phyloP scores from a whole-genome alignment of 2,888 invertebrate species.

The Rutpela maculata region DNA sequence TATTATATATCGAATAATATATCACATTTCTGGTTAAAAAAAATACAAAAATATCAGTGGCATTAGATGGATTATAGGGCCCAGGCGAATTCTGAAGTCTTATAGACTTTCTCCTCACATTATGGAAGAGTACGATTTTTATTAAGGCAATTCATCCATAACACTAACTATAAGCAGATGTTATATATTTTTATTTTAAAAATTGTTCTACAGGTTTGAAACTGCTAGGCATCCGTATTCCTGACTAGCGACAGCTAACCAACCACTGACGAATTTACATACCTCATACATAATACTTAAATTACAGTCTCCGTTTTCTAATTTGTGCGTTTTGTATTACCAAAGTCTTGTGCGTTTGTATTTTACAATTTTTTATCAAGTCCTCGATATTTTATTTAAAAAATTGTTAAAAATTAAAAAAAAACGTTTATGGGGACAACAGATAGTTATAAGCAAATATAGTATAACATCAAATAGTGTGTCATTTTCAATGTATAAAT shows the following conservation, averaged over 20 bases:
- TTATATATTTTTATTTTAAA: background rate
- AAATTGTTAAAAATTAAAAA: too few species aligned
- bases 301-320: constrained; percentile 8
- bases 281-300: background rate
- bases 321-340: constrained; percentile 37
- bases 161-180: background rate
- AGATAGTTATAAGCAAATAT: background rate
- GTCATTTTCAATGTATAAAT: background rate
- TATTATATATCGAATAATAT: too few species aligned
- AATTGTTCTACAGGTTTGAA: background rate
- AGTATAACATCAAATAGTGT: background rate
- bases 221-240: constrained; percentile 6
- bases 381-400: too few species aligned
- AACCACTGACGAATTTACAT: background rate
- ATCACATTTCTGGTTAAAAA: background rate
- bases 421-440: too few species aligned
- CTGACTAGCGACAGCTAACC: background rate
- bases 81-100: background rate
- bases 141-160: background rate
- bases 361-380: background rate
- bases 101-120: background rate
- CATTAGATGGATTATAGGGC: background rate
- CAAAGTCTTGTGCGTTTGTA: constrained; percentile 32
- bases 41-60: background rate
- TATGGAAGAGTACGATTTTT: background rate